These are phyloP conservation scores for Periphyllus acericola DNA, from an alignment of 2,888 invertebrate species.

Conservation along the genomic window DNA sequence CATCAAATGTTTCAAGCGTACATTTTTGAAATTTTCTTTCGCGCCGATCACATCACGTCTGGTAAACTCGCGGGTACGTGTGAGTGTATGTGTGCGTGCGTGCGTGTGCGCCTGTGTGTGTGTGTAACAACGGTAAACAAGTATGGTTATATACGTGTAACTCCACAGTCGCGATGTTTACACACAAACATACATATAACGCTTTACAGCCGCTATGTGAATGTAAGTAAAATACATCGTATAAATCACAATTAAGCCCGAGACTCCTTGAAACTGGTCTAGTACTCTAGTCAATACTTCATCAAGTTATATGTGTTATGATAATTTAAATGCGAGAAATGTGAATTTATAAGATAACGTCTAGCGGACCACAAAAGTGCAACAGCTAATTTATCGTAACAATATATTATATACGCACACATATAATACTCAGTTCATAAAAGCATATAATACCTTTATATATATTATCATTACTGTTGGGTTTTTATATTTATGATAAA, in stretches of 20 bases:
- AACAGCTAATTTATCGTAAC: not conserved
- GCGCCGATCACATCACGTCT: not conserved
- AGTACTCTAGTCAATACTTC: constrained; percentile 6
- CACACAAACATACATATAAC: constrained; percentile 39
- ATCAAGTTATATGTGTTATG: not conserved
- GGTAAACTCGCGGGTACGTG: not conserved
- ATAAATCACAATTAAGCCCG: constrained; percentile 54
- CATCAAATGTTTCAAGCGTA: not conserved
- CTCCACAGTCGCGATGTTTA: constrained; percentile 48
- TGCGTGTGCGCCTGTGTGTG: not conserved
- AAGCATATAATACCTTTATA: too few relatives aligned
- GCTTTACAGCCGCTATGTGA: constrained; percentile 3
- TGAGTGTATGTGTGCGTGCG: not conserved
- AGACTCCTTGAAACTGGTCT: constrained; percentile 8
- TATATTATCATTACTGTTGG: too few relatives aligned
- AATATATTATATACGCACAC: not conserved
- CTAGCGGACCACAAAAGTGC: not conserved
- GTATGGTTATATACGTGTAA: constrained; percentile 45
- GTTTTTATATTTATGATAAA: too few relatives aligned
- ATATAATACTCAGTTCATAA: not conserved
- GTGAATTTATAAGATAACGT: not conserved
- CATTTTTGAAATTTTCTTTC: constrained; percentile 36
- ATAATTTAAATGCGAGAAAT: not conserved
- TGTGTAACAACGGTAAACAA: constrained; percentile 46
- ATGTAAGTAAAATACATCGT: constrained; percentile 35